Evolutionary conservation across 1,140 invertebrate species (phyloP).

Genomic region (Nomia melanderi): DNA sequence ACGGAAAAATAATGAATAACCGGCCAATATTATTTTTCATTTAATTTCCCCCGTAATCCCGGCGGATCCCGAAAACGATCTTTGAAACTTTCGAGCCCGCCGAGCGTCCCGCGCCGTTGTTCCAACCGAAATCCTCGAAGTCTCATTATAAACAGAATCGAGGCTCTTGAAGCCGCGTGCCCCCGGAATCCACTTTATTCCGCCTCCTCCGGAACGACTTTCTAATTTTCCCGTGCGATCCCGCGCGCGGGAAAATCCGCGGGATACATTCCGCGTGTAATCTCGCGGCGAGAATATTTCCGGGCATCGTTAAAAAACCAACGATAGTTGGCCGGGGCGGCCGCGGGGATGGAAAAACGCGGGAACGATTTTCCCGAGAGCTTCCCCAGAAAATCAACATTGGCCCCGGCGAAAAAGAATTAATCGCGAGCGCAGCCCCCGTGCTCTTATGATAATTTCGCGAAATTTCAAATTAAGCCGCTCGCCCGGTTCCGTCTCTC

Average conservation of each 20-base stretch:
- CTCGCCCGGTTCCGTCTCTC: no score
- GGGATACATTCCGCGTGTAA: conserved; percentile 36
- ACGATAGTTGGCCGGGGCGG: background rate
- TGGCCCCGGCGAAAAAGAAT: conserved; percentile 6
- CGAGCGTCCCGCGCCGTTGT: no score
- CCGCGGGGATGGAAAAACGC: conserved; percentile 37
- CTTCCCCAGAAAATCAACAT: conserved; percentile 53
- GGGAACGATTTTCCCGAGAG: conserved; percentile 25
- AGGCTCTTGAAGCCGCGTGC: background rate
- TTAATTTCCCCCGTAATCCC: no score
- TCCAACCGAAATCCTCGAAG: background rate
- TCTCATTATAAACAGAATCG: background rate
- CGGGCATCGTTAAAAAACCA: conserved; percentile 23
- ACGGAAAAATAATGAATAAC: no score
- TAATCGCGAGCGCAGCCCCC: background rate
- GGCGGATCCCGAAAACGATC: no score
- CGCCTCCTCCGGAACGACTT: background rate
- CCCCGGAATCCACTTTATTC: background rate
- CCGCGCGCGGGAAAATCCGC: conserved; percentile 30
- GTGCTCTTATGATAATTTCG: conserved; percentile 25
- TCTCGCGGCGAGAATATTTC: conserved; percentile 37
- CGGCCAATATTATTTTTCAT: no score
- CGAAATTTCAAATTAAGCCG: conserved; percentile 27
- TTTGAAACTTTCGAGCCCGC: background rate
- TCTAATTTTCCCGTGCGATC: conserved; percentile 48